Evolutionary conservation across 2,888 invertebrate species (phyloP), one percentile per base, ranked within the genome.

Genomic region (Amiota minor): DNA sequence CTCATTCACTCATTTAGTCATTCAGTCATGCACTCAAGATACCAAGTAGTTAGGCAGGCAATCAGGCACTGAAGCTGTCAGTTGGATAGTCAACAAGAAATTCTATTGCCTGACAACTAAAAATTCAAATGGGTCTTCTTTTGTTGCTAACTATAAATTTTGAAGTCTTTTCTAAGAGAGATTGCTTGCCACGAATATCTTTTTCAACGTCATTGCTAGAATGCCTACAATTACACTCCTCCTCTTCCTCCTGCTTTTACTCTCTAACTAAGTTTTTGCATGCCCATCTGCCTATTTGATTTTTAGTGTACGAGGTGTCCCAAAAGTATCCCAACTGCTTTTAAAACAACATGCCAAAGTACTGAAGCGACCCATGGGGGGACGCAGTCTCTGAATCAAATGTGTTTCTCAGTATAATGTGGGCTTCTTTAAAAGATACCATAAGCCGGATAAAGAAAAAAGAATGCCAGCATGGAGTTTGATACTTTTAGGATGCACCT

Each of bases 91-190:
- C n/a, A 59, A 20, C 20, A 20, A 79, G 78, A 78, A 80, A 80
- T 80, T 80, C 78, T 75, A 77, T 80, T 73, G 77, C 77, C 72
- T 76, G 75, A 80, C 78, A 78, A 80, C 76, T 3, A 35, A 78
- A 78, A 75, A 80, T 80, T 80, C 77, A 75, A 80, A 78, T 80
- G 75, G 6, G 35, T 6, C 35, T 35, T 8, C 35, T 6, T 6
- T 67, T 72, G 72, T 65, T n/a, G 14, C 11, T 45, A 56, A 70
- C 59, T 70, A 50, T 70, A 70, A 45, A 56, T 59, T 70, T 70
- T 45, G 16, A 56, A 70, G 16, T 70, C 46, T 35, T 35, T 35
- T 35, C 2, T 56, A 70, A 46, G 11, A 68, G 50, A 70, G 59
- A 56, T 70, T 20, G 56, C 47, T 59, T 59, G 53, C 53, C n/a